Conservation (phyloP, 2,797 vertebrate genomes). For the Nyctalus aviator region DNA sequence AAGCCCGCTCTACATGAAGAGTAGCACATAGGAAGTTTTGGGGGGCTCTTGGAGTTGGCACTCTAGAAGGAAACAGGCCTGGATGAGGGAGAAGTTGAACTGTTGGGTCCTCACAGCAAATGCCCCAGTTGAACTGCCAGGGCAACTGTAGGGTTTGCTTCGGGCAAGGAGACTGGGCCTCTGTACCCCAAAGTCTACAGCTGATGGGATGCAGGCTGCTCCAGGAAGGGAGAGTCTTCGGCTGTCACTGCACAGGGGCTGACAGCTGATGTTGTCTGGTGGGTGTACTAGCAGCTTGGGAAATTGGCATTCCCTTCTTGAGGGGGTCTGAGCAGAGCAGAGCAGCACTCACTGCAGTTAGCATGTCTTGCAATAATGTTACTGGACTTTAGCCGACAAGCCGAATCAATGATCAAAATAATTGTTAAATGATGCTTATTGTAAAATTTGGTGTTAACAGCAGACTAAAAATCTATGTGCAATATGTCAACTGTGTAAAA, state of each 20-base stretch:
- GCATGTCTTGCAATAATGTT: neutral
- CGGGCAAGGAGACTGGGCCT: neutral
- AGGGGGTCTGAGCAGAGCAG: neutral
- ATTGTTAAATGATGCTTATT: neutral
- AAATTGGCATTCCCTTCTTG: neutral
- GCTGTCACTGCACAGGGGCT: no score
- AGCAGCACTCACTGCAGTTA: neutral
- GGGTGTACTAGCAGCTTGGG: neutral
- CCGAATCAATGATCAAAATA: neutral
- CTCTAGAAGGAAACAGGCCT: neutral
- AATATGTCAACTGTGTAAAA: neutral
- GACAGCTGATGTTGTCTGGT: neutral
- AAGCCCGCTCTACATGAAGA: neutral
- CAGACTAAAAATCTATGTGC: neutral
- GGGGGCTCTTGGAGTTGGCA: neutral
- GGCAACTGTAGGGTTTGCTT: neutral
- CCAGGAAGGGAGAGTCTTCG: neutral
- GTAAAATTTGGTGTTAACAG: neutral
- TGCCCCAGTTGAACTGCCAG: accelerated
- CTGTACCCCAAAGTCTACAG: neutral
- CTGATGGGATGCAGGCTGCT: no score
- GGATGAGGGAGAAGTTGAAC: neutral
- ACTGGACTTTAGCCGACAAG: neutral
- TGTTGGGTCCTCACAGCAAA: neutral
- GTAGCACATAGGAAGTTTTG: neutral